Percentiles rank a stretch among this genome's conserved stretches.
phyloP scores from a whole-genome alignment of 2,888 invertebrate genomes.

The Pachymerium ferrugineum region DNA sequence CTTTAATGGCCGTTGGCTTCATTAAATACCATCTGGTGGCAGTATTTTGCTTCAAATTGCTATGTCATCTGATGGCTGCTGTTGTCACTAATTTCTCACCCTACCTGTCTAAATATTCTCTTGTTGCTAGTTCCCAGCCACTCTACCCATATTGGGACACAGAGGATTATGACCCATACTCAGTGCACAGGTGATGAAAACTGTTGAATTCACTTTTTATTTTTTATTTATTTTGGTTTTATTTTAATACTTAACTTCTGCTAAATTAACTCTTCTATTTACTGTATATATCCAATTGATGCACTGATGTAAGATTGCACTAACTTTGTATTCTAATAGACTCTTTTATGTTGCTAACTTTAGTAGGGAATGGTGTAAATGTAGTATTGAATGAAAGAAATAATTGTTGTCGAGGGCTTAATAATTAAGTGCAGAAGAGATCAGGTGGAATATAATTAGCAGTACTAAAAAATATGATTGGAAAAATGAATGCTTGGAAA shows the following conservation, averaged over 20 bases:
- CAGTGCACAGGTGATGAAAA: conserved; percentile 30
- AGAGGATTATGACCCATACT: conserved; percentile 29
- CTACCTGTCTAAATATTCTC: conserved; percentile 26
- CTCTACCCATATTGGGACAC: conserved; percentile 30
- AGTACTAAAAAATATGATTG: too few species aligned
- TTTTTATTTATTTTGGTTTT: not conserved
- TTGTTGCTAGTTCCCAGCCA: conserved; percentile 32
- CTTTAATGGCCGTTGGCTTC: not conserved
- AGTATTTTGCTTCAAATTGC: too few species aligned
- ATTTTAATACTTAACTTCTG: not conserved
- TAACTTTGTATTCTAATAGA: not conserved
- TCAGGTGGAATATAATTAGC: too few species aligned
- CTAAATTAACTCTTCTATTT: not conserved
- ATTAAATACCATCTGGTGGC: conserved; percentile 3
- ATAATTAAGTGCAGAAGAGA: too few species aligned
- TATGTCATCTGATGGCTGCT: conserved; percentile 13
- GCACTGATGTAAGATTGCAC: conserved; percentile 24
- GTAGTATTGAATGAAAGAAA: not conserved
- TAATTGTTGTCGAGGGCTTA: too few species aligned
- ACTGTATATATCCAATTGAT: not conserved
- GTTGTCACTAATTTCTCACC: conserved; percentile 3
- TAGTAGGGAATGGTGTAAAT: too few species aligned
- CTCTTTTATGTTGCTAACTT: not conserved
- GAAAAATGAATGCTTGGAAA: too few species aligned
- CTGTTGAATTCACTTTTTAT: conserved; percentile 1